These are phyloP conservation scores for Chaetodon auriga DNA, from an alignment of 2,113 vertebrate genomes.

Conservation along the genomic window DNA sequence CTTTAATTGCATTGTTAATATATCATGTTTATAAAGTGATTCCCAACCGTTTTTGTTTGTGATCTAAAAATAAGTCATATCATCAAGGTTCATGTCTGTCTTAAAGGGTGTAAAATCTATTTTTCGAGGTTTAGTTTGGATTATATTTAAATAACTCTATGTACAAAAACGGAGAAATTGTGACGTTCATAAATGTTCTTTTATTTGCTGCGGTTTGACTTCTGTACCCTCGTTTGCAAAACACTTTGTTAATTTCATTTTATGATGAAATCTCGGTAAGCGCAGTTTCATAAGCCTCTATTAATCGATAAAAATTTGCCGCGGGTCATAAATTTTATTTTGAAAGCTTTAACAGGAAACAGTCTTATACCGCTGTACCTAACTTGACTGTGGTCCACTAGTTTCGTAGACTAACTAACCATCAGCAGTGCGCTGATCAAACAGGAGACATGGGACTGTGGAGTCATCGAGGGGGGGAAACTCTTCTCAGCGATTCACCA, in stretches of 20 bases:
- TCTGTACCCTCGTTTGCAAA: background rate
- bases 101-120: background rate
- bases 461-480: slow-evolving; percentile 75
- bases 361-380: fast-evolving
- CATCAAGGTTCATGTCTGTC: background rate
- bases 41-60: background rate
- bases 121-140: too few relatives aligned
- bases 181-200: too few relatives aligned
- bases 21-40: too few relatives aligned
- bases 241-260: too few relatives aligned
- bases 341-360: slow-evolving; percentile 56
- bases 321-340: slow-evolving; percentile 49
- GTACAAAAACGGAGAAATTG: too few relatives aligned
- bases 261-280: too few relatives aligned
- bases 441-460: slow-evolving; percentile 84
- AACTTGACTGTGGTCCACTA: background rate
- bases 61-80: background rate
- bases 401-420: slow-evolving; percentile 50
- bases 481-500: slow-evolving; percentile 50
- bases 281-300: too few relatives aligned
- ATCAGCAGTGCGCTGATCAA: slow-evolving; percentile 80
- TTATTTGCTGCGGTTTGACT: background rate
- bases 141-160: too few relatives aligned
- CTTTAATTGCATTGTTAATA: too few relatives aligned
- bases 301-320: too few relatives aligned